Evolutionary conservation across 1,140 invertebrate species (phyloP).

Genomic region (Macrocentrus cingulum): DNA sequence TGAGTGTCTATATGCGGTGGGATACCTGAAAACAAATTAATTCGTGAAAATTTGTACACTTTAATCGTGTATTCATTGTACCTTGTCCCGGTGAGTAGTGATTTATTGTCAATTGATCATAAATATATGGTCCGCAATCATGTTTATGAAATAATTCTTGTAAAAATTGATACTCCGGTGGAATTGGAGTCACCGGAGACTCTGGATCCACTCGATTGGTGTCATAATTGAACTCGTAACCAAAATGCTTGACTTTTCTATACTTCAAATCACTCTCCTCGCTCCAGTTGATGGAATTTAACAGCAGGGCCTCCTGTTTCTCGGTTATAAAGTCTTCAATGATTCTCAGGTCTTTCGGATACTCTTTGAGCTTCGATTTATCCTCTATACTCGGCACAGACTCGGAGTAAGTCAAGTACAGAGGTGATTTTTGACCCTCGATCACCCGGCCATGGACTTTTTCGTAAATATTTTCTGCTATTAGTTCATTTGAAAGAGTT

Average conservation of each 20-base stretch:
- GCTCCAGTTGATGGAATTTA: slow-evolving; percentile 66
- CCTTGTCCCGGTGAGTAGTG: slow-evolving; percentile 89
- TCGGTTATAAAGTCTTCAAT: slow-evolving; percentile 73
- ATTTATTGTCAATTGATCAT: slow-evolving; percentile 94
- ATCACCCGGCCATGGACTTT: slow-evolving; percentile 62
- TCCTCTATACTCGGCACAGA: slow-evolving; percentile 52
- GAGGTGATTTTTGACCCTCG: slow-evolving; percentile 58
- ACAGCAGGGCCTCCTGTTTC: slow-evolving; percentile 70
- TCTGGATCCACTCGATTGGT: slow-evolving; percentile 83
- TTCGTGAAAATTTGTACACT: neutral
- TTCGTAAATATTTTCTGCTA: slow-evolving; percentile 59
- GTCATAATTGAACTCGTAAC: slow-evolving; percentile 90
- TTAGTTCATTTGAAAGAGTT: slow-evolving; percentile 55
- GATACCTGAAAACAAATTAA: slow-evolving; percentile 69
- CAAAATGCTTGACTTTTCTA: slow-evolving; percentile 88
- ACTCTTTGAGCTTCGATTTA: slow-evolving; percentile 29
- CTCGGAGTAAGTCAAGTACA: slow-evolving; percentile 69
- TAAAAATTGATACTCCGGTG: slow-evolving; percentile 69
- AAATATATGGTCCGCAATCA: slow-evolving; percentile 58
- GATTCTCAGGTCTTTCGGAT: slow-evolving; percentile 74
- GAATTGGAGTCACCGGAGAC: slow-evolving; percentile 72
- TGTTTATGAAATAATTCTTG: slow-evolving; percentile 64
- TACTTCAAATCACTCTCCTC: slow-evolving; percentile 70
- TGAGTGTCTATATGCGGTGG: slow-evolving; percentile 95
- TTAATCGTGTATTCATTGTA: slow-evolving; percentile 46